Evolutionary conservation across 2,888 invertebrate species (phyloP), one percentile per base, ranked within the genome.

Genomic region (Polydrusus tereticollis): DNA sequence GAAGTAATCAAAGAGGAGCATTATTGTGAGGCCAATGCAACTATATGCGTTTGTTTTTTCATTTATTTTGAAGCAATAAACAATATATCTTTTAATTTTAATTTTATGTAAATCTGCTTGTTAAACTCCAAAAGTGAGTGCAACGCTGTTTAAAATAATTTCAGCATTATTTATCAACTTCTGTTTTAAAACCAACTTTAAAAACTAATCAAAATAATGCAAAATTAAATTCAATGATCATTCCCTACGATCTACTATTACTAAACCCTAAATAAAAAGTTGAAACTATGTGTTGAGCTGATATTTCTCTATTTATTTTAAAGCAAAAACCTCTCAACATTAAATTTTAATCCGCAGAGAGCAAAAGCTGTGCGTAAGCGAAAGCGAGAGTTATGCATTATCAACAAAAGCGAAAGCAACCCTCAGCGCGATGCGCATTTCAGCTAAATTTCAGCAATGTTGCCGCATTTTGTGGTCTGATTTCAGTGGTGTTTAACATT

Each of bases 291-390:
- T 26, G n/a, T 26, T 26, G 2, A n/a, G 50, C 23, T 26, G 26
- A 14, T 5, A 26, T 50, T 50, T 26, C 26, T 14, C 26, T 26
- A 50, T 50, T 50, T 50, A 50, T 50, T 23, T 50, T 50, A 50
- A 26, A 26, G 23, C 26, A 26, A 26, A 45, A 26, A 50, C 14
- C 26, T 50, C 50, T 50, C 45, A 41, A 65, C 43, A 62, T 69
- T 62, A 73, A 69, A 73, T 69, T 73, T 65, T 58, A 66, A 63
- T 72, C 58, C 63, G 57, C 38, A 50, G 73, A 73, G 66, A 65
- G 73, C 73, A 57, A 68, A 73, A 73, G 69, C 65, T 47, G 52
- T 75, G 77, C 77, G 76, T 75, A 75, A 72, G 69, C 72, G 74
- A 74, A 72, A 72, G 57, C 74, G 71, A 74, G 67, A 74, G 74